Evolutionary conservation across 2,113 vertebrate species (phyloP), one percentile per base, ranked within the genome.

Genomic region (Genyomyrus donnyi): DNA sequence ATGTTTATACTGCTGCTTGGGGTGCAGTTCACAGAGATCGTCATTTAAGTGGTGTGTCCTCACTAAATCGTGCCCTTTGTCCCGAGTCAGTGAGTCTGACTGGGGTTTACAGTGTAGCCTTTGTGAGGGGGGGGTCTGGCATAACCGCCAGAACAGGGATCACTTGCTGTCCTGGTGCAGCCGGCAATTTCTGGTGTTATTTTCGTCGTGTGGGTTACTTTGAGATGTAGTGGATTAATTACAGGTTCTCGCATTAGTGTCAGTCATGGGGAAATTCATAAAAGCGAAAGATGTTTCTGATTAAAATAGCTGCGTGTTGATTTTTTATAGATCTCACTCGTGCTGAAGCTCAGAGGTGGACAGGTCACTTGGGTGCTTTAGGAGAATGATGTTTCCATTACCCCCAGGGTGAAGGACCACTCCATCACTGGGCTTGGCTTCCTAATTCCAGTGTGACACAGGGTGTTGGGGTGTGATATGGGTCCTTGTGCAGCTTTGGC

Each of bases 1-100:
- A 89, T 90, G 66, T 53, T 91, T 88, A 52, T 87, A 87, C 49
- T 88, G 89, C 87, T 42, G 42, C 85, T 90, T 88, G 74, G 74
- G 90, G 90, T 53, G 49, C 88, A 83, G 77, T 58, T 90, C 27
- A 86, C 48, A 90, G 85, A 89, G 90, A 91, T 62, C 17, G 39
- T 49, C 84, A 24, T 27, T 70, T n/a, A 88, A 52, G 5, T 39
- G 19, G 31, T 15, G 53, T 39, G 15, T 83, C 46, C 10, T 48
- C 19, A 5, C 8, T 77, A 89, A 77, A 89, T 52, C 0, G 13
- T 74, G 62, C 56, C 48, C 88, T 19, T 88, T 88, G 56, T 66
- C 35, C 10, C 2, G 49, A 56, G 86, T 50, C 86, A 39, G 21
- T 88, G 50, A 56, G n/a, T 42, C 52, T 56, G 39, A 39, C 19